Evolutionary conservation across 2,888 invertebrate genomes (phyloP).

Genomic region (Lasiommata megera): DNA sequence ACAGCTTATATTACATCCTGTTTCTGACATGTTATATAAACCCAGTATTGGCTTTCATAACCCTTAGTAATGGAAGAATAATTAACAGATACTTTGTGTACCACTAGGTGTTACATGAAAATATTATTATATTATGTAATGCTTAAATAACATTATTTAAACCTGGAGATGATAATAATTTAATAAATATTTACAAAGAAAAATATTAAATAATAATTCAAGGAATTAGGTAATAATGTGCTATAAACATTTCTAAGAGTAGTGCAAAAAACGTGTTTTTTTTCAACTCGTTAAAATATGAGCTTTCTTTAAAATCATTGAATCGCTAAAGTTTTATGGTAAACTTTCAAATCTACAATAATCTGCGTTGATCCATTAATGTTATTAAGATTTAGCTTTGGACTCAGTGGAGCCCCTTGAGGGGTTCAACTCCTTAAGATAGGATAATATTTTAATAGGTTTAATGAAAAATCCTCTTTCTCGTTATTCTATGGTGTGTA

Average conservation of each 20-base stretch:
- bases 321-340: neutral
- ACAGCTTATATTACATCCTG: slow-evolving; percentile 34
- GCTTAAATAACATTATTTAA: too few species aligned
- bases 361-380: slow-evolving; percentile 13
- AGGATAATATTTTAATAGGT: slow-evolving; percentile 19
- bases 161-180: too few species aligned
- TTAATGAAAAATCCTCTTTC: slow-evolving; percentile 8
- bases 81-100: too few species aligned
- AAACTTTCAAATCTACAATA: neutral
- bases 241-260: too few species aligned
- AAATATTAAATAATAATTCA: too few species aligned
- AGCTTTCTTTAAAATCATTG: too few species aligned
- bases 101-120: too few species aligned
- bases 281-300: too few species aligned
- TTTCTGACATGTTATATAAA: slow-evolving; percentile 9
- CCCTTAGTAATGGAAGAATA: neutral
- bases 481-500: neutral
- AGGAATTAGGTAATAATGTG: too few species aligned
- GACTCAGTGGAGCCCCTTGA: slow-evolving; percentile 6
- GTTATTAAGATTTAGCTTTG: slow-evolving; percentile 14
- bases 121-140: too few species aligned
- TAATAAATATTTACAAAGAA: too few species aligned
- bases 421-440: slow-evolving; percentile 16
- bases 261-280: too few species aligned
- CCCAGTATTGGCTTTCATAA: slow-evolving; percentile 2